Percentiles rank a stretch among this genome's conserved stretches.
Evolutionary conservation across 2,113 vertebrate species (phyloP).

Genomic region (Chloropsis cyanopogon): DNA sequence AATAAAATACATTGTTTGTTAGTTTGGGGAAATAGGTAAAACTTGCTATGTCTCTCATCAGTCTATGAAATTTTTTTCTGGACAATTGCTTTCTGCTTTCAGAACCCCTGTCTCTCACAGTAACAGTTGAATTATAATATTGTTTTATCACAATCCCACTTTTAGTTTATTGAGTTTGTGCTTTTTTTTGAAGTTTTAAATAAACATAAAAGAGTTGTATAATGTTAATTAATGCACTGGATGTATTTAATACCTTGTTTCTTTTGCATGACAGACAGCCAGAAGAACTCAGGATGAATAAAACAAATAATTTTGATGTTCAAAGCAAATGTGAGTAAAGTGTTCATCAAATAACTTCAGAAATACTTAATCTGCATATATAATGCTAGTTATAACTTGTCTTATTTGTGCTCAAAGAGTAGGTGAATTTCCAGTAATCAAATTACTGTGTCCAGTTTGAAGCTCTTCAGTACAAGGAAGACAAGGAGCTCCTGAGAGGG

Average conservation of each 20-base stretch:
- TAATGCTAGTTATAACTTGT: background rate
- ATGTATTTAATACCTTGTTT: slow-evolving; percentile 4
- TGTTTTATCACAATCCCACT: background rate
- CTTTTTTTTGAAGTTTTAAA: background rate
- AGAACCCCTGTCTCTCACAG: background rate
- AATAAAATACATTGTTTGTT: background rate
- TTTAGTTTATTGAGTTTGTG: background rate
- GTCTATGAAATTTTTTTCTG: background rate
- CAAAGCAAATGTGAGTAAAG: slow-evolving; percentile 67
- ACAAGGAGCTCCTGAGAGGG: background rate
- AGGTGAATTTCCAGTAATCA: background rate
- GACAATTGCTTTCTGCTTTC: background rate
- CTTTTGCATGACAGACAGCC: slow-evolving; percentile 13
- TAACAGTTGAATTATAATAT: background rate
- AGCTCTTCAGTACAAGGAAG: background rate
- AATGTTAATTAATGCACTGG: background rate
- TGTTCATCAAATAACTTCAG: background rate
- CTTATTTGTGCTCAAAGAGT: background rate
- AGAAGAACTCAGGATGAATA: slow-evolving; percentile 65
- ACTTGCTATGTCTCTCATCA: background rate
- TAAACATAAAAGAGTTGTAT: background rate
- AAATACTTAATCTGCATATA: background rate
- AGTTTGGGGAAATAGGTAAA: background rate
- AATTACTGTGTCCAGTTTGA: background rate
- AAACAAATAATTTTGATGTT: slow-evolving; percentile 16